Percentiles rank a stretch among this genome's conserved stretches.
Evolutionary conservation across 2,113 vertebrate species (phyloP).

Genomic region (Malurus elegans): DNA sequence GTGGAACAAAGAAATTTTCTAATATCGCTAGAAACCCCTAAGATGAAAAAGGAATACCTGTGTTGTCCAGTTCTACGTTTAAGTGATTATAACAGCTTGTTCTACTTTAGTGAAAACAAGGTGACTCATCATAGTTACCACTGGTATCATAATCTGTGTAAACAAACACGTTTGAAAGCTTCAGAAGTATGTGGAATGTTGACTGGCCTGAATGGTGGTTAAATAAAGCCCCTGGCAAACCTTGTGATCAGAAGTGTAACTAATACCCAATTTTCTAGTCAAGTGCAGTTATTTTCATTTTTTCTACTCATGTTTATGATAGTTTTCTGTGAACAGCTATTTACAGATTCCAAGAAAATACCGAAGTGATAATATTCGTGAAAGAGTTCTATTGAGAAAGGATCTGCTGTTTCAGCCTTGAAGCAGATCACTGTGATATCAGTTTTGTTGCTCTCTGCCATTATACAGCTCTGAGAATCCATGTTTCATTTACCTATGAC

Average conservation of each 20-base stretch:
- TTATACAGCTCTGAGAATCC: neutral
- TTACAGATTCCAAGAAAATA: neutral
- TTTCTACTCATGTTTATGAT: conserved; percentile 2
- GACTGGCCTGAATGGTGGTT: conserved; percentile 49
- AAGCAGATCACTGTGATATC: neutral
- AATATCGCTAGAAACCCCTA: neutral
- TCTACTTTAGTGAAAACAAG: conserved; percentile 30
- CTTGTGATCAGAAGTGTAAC: conserved; percentile 60
- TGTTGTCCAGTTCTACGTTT: neutral
- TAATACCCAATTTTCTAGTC: conserved; percentile 61
- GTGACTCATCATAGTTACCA: conserved; percentile 19
- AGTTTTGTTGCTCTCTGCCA: neutral
- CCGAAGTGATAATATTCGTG: neutral
- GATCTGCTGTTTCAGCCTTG: neutral
- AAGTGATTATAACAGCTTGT: conserved; percentile 8
- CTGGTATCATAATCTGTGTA: conserved; percentile 50
- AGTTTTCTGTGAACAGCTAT: conserved; percentile 14
- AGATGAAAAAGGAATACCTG: neutral
- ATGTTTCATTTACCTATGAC: neutral
- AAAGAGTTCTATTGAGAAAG: neutral
- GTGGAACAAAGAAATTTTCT: neutral
- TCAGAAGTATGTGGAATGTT: conserved; percentile 50
- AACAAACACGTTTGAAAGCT: conserved; percentile 58
- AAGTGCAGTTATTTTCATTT: conserved; percentile 44
- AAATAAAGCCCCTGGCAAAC: conserved; percentile 49